Percentiles rank a stretch among this genome's conserved stretches.
phyloP scores from a whole-genome alignment of 2,113 vertebrate genomes.

The Tychaedon coryphoeus region DNA sequence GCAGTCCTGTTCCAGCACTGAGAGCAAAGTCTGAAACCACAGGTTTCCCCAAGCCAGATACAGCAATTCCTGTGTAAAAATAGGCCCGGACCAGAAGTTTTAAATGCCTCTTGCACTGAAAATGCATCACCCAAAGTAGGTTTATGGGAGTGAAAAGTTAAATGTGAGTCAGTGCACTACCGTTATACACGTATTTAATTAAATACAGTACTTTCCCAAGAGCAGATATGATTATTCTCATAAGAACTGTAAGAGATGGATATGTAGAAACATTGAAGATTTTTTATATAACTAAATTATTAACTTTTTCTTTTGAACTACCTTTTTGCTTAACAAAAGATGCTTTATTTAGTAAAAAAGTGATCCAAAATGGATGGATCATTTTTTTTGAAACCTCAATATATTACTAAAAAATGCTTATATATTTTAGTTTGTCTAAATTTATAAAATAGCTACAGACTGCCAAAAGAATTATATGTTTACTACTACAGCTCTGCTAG shows the following conservation, averaged over 20 bases:
- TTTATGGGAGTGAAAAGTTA: neutral
- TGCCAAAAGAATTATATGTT: neutral
- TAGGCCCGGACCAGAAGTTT: neutral
- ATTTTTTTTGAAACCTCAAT: neutral
- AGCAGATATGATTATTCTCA: neutral
- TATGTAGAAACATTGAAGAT: neutral
- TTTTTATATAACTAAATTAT: neutral
- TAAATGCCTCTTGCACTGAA: neutral
- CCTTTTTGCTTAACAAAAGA: neutral
- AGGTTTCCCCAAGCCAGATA: neutral
- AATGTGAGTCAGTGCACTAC: neutral
- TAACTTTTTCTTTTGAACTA: neutral
- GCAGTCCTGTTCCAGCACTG: neutral
- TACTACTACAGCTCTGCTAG: neutral
- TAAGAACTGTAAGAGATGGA: neutral
- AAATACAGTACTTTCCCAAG: neutral
- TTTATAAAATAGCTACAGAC: neutral
- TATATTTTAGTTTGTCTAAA: neutral
- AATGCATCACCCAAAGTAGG: neutral
- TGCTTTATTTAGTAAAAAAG: neutral
- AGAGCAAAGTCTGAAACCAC: neutral
- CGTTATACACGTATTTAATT: neutral
- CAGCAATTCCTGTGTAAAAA: neutral
- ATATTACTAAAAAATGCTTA: neutral
- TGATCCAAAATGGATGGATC: neutral